These are phyloP conservation scores for Psittacara wagleri DNA, from an alignment of 2,113 vertebrate genomes.

Conservation along the genomic window DNA sequence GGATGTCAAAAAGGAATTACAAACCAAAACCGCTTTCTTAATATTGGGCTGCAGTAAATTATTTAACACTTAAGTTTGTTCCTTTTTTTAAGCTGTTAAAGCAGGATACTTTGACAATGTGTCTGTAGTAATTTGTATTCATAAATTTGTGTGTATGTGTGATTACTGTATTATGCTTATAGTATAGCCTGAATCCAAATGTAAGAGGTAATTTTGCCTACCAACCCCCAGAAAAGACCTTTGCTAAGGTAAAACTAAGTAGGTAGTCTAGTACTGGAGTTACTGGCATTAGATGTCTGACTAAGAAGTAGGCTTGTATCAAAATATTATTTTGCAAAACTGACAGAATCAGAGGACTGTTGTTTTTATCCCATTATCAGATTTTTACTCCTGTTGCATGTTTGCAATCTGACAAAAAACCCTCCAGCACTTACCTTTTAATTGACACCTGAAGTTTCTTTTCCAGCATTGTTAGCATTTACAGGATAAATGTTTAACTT, in stretches of 20 bases:
- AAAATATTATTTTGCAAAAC: neutral
- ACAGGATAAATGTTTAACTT: conserved; percentile 27
- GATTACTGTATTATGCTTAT: conserved; percentile 16
- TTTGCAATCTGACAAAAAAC: neutral
- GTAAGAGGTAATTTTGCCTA: neutral
- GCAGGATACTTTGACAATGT: neutral
- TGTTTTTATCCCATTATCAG: neutral
- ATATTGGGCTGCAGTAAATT: conserved; percentile 11
- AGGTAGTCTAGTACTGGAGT: neutral
- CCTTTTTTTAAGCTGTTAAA: conserved; percentile 27
- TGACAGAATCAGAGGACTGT: neutral
- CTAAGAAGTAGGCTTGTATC: neutral
- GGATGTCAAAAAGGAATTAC: neutral
- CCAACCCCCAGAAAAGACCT: neutral
- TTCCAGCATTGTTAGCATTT: neutral
- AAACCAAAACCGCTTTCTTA: neutral
- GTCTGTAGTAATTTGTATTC: conserved; percentile 9
- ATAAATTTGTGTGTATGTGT: neutral
- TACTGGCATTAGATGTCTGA: neutral
- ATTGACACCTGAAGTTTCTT: neutral
- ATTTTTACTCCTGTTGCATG: conserved; percentile 39
- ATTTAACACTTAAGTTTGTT: neutral
- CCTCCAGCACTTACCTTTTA: neutral
- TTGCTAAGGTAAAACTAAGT: neutral
- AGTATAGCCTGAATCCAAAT: neutral